A percentile compares a stretch with the other conserved stretches of the same genome.
Evolutionary conservation across 2,113 vertebrate genomes (phyloP).

Genomic region (Elephas maximus): DNA sequence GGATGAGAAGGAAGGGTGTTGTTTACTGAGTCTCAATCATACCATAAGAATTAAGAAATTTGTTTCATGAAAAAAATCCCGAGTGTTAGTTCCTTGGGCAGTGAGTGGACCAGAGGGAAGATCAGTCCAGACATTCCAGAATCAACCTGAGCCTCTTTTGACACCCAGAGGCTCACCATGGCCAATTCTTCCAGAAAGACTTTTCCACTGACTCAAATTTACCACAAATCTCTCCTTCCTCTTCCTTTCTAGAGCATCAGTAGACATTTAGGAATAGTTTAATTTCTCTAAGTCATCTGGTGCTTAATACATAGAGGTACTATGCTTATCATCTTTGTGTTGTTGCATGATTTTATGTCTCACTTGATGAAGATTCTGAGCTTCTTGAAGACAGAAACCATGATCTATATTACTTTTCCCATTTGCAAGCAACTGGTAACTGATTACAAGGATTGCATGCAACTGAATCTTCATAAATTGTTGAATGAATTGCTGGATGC

Average conservation of each 20-base stretch:
- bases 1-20: background rate
- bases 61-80: background rate
- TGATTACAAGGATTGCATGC: background rate
- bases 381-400: background rate
- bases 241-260: background rate
- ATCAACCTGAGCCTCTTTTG: background rate
- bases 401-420: constrained; percentile 10
- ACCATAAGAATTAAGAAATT: background rate
- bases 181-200: background rate
- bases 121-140: background rate
- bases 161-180: background rate
- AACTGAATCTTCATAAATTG: constrained; percentile 22
- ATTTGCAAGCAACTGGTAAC: constrained; percentile 9
- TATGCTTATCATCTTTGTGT: constrained; percentile 13
- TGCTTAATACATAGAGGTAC: background rate
- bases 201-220: background rate
- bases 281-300: background rate
- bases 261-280: background rate
- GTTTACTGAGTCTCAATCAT: background rate
- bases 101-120: background rate
- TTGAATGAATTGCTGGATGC: constrained; percentile 11
- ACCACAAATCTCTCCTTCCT: background rate
- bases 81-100: background rate
- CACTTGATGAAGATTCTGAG: background rate
- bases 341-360: constrained; percentile 38